phyloP scores from a whole-genome alignment of 2,113 vertebrate genomes.

The Cyphomyrus plagiostoma region DNA sequence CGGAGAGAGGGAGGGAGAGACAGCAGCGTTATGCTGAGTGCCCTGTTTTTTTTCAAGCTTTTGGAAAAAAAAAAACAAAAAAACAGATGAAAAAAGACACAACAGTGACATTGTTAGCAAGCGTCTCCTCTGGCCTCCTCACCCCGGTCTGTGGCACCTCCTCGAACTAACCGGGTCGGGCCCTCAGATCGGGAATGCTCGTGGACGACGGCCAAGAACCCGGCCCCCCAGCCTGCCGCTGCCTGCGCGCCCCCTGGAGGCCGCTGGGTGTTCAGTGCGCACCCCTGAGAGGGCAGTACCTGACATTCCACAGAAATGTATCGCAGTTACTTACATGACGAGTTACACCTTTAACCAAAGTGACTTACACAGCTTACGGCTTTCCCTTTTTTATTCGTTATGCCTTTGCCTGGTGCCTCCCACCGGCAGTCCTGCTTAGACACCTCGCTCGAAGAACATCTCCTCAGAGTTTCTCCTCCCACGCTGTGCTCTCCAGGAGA shows the following conservation, averaged over 20 bases:
- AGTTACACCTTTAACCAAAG: constrained; percentile 3
- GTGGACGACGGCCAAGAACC: not conserved
- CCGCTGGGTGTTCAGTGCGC: not conserved
- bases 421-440: not conserved
- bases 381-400: not conserved
- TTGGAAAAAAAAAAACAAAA: not conserved
- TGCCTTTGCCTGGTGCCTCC: not conserved
- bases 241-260: not conserved
- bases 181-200: not conserved
- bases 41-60: not conserved
- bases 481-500: not conserved
- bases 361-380: not conserved
- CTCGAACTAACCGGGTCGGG: not conserved
- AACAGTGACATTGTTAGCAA: not conserved
- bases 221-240: no score
- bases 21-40: not conserved
- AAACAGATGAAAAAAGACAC: not conserved
- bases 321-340: not conserved
- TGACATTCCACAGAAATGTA: constrained; percentile 13
- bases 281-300: not conserved
- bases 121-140: not conserved
- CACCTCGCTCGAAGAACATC: not conserved
- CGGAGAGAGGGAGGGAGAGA: not conserved
- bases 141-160: not conserved
- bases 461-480: not conserved